These are phyloP conservation scores for Cartodere bifasciata DNA, from an alignment of 2,888 invertebrate genomes.

Conservation along the genomic window DNA sequence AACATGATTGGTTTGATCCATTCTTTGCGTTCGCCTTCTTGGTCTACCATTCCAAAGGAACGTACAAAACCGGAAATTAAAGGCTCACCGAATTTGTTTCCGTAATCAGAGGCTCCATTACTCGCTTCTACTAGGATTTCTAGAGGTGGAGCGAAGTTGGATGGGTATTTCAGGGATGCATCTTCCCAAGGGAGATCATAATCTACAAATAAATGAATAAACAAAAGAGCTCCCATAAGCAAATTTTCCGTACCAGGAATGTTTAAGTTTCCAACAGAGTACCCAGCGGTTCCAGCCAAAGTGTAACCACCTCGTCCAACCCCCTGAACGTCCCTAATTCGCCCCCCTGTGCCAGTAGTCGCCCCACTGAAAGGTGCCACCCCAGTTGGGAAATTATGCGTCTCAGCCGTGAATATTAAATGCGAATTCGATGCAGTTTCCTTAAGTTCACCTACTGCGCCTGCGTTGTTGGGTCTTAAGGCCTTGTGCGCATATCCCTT, in stretches of 20 bases:
- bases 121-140: slow-evolving; percentile 91
- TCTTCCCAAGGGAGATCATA: slow-evolving; percentile 86
- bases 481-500: slow-evolving; percentile 62
- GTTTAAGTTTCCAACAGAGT: slow-evolving; percentile 84
- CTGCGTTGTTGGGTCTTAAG: slow-evolving; percentile 55
- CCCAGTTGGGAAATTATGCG: slow-evolving; percentile 96
- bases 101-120: slow-evolving; percentile 97
- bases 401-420: slow-evolving; percentile 96
- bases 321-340: slow-evolving; percentile 89
- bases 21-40: slow-evolving; percentile 55
- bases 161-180: slow-evolving; percentile 58
- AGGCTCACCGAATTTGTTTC: slow-evolving; percentile 98
- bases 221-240: neutral
- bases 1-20: slow-evolving; percentile 99
- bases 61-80: slow-evolving; percentile 83
- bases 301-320: slow-evolving; percentile 90
- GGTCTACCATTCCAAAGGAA: slow-evolving; percentile 70
- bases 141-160: slow-evolving; percentile 79
- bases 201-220: slow-evolving; percentile 41
- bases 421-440: slow-evolving; percentile 54
- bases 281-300: slow-evolving; percentile 93
- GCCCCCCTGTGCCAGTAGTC: slow-evolving; percentile 93
- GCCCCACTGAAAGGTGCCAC: slow-evolving; percentile 97
- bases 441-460: slow-evolving; percentile 45
- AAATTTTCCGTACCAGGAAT: slow-evolving; percentile 60